Conservation (phyloP, 2,113 vertebrate genomes). For the Sylvia atricapilla region DNA sequence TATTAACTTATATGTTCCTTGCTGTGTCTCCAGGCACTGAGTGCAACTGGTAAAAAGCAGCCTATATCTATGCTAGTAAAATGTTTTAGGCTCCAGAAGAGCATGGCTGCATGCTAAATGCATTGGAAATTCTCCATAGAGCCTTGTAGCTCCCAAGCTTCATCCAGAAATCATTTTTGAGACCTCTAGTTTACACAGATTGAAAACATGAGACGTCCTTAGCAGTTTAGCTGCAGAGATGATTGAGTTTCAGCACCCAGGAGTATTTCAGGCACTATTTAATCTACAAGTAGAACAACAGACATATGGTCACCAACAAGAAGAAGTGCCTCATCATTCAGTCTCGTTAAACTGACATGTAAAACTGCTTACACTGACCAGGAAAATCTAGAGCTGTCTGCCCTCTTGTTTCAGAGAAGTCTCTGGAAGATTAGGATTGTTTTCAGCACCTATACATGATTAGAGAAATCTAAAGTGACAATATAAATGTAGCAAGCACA, state of each 20-base stretch:
- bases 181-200: neutral
- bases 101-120: neutral
- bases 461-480: neutral
- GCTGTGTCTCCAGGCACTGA: neutral
- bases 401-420: neutral
- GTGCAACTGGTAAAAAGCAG: neutral
- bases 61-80: neutral
- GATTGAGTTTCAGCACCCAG: slow-evolving; percentile 5
- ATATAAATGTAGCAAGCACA: neutral
- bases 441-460: neutral
- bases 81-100: neutral
- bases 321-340: neutral
- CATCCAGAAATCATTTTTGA: neutral
- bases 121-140: neutral
- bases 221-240: neutral
- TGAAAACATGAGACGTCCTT: neutral
- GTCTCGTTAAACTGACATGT: neutral
- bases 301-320: slow-evolving; percentile 10
- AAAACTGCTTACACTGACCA: neutral
- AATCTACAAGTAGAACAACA: neutral
- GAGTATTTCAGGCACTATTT: slow-evolving; percentile 9
- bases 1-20: neutral
- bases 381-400: neutral
- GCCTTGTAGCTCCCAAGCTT: neutral
- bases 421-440: neutral